Evolutionary conservation across 2,888 invertebrate genomes (phyloP).

Genomic region (Drosophila atripex): DNA sequence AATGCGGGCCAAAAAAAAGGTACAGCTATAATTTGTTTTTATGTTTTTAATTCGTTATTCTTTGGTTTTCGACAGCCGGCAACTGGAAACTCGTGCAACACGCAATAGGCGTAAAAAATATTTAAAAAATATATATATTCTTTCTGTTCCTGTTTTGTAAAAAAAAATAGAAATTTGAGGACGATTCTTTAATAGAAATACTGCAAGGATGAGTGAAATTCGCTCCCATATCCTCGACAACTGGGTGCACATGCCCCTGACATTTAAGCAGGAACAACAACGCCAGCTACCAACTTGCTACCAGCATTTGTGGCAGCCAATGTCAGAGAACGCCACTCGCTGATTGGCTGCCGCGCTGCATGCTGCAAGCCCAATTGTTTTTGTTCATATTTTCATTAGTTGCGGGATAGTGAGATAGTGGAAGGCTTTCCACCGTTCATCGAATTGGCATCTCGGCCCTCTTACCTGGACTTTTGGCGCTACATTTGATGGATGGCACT

Average conservation of each 20-base stretch:
- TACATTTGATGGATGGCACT: conserved; percentile 52
- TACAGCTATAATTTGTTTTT: conserved; percentile 42
- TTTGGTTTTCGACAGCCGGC: conserved; percentile 33
- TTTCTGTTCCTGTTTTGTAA: too few relatives aligned
- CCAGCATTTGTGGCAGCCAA: conserved; percentile 56
- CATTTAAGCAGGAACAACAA: conserved; percentile 58
- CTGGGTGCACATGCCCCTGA: conserved; percentile 71
- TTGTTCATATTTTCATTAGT: conserved; percentile 31
- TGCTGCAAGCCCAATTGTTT: conserved; percentile 41
- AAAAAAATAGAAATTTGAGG: conserved; percentile 5
- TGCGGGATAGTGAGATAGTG: background rate
- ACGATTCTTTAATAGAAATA: background rate
- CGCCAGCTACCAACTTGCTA: conserved; percentile 30
- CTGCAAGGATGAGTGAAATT: conserved; percentile 6
- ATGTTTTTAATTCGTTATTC: conserved; percentile 27
- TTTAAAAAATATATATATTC: background rate
- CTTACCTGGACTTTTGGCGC: conserved; percentile 55
- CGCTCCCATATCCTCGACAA: conserved; percentile 24
- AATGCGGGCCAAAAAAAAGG: conserved; percentile 33
- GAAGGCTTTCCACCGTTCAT: conserved; percentile 16
- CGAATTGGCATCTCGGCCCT: background rate
- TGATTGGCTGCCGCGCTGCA: conserved; percentile 64
- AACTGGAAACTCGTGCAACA: conserved; percentile 55
- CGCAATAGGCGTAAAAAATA: conserved; percentile 32
- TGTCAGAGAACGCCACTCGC: conserved; percentile 53